Evolutionary conservation across 1,140 invertebrate species (phyloP).

Genomic region (Atta cephalotes): DNA sequence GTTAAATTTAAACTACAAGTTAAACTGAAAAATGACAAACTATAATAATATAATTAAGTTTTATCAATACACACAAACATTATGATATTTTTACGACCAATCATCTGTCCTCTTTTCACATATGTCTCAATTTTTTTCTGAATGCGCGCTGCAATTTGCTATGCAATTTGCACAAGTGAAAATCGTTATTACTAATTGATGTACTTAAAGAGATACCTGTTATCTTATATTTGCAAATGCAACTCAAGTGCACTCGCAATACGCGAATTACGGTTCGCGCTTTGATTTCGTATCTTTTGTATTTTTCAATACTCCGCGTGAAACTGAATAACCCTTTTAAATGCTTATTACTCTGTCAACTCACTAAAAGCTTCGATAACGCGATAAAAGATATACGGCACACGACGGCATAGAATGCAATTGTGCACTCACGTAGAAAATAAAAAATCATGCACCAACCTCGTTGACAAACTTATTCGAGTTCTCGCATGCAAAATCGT

Average conservation of each 20-base stretch:
- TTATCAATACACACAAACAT: neutral
- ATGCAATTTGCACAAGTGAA: neutral
- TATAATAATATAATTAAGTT: neutral
- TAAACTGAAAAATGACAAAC: too few relatives aligned
- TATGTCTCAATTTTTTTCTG: neutral
- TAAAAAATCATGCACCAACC: neutral
- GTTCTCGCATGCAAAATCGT: neutral
- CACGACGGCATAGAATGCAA: conserved; percentile 37
- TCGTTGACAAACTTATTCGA: conserved; percentile 29
- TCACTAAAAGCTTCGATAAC: conserved; percentile 59
- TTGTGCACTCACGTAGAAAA: neutral
- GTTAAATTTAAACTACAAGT: too few relatives aligned
- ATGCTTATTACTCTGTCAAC: conserved; percentile 56
- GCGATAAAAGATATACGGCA: conserved; percentile 45
- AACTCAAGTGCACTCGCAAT: conserved; percentile 8
- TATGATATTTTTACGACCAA: neutral
- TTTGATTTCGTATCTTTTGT: conserved; percentile 43
- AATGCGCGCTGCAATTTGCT: neutral
- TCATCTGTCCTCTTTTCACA: neutral
- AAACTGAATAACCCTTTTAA: conserved; percentile 57
- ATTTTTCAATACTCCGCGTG: conserved; percentile 18
- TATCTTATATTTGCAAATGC: conserved; percentile 31
- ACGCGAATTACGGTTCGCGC: neutral
- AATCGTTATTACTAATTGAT: conserved; percentile 1
- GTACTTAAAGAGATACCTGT: conserved; percentile 30